A percentile compares a stretch with the other conserved stretches of the same genome.
These are phyloP conservation scores for Oligia latruncula DNA, from an alignment of 2,888 invertebrate species.

Conservation along the genomic window DNA sequence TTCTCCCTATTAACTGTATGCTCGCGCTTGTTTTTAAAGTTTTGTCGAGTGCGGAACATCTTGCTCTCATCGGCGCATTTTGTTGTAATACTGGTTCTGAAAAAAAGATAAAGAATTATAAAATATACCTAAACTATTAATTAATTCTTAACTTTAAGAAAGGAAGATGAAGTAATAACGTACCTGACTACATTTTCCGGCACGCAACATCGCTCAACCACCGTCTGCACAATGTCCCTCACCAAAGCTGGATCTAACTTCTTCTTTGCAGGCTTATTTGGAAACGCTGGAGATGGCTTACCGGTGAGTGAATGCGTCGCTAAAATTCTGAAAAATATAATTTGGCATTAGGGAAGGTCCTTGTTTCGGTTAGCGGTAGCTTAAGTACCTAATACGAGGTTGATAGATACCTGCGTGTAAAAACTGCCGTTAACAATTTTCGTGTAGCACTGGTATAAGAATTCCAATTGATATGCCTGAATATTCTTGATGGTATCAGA, in stretches of 20 bases:
- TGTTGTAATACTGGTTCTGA: slow-evolving; percentile 90
- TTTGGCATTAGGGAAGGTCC: not conserved
- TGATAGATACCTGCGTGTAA: slow-evolving; percentile 77
- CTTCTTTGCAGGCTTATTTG: slow-evolving; percentile 80
- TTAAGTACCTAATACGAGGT: not conserved
- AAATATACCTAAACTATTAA: not conserved
- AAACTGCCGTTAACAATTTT: slow-evolving; percentile 85
- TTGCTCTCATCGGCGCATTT: slow-evolving; percentile 91
- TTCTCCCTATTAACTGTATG: slow-evolving; percentile 69
- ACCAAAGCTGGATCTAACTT: slow-evolving; percentile 85
- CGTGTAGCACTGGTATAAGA: slow-evolving; percentile 88
- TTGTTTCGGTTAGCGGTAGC: not conserved
- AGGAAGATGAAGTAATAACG: not conserved
- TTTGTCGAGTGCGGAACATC: slow-evolving; percentile 83
- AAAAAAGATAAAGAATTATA: not conserved
- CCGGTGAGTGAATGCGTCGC: slow-evolving; percentile 90
- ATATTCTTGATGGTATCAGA: slow-evolving; percentile 72
- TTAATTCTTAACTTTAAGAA: not conserved
- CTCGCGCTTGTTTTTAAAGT: slow-evolving; percentile 67
- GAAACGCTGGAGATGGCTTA: slow-evolving; percentile 89
- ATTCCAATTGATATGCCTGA: slow-evolving; percentile 86
- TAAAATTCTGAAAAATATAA: slow-evolving; percentile 77
- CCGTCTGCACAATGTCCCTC: slow-evolving; percentile 88
- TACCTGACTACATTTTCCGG: slow-evolving; percentile 79
- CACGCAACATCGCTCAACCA: slow-evolving; percentile 80